Percentiles rank a stretch among this genome's conserved stretches.
Evolutionary conservation across 2,797 vertebrate species (phyloP).

Genomic region (Pseudomugil tenellus): DNA sequence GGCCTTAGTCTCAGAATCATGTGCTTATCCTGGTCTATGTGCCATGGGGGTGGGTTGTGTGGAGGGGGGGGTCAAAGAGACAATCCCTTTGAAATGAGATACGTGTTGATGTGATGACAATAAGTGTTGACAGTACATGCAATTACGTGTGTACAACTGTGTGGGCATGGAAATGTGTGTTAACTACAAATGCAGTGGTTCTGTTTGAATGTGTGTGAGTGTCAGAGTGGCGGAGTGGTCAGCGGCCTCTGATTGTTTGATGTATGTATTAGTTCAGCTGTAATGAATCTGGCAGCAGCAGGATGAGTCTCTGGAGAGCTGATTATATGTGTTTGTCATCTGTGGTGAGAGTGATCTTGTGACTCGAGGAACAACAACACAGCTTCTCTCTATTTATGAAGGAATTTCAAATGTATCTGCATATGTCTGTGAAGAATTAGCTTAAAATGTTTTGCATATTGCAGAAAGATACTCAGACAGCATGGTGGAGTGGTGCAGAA

Average conservation of each 20-base stretch:
- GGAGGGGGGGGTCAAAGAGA: constrained; percentile 62
- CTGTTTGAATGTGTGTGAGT: constrained; percentile 16
- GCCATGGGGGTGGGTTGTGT: not conserved
- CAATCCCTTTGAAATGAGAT: constrained; percentile 72
- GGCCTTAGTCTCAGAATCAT: constrained; percentile 71
- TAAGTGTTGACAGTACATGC: constrained; percentile 64
- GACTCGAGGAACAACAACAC: constrained; percentile 65
- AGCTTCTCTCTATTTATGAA: constrained; percentile 48
- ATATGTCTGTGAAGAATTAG: constrained; percentile 25
- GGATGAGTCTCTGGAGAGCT: constrained; percentile 75
- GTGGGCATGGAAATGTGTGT: constrained; percentile 42
- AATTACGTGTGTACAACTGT: constrained; percentile 54
- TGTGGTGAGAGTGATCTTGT: constrained; percentile 61
- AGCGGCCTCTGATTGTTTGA: constrained; percentile 70
- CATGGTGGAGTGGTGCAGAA: constrained; percentile 47
- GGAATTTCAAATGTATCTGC: constrained; percentile 23
- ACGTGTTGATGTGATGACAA: constrained; percentile 66
- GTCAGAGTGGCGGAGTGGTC: constrained; percentile 40
- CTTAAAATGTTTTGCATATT: constrained; percentile 53
- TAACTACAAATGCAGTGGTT: constrained; percentile 34
- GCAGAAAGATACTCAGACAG: constrained; percentile 30
- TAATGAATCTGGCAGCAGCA: constrained; percentile 70
- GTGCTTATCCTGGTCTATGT: constrained; percentile 71
- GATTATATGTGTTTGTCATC: constrained; percentile 80
- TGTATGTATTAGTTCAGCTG: constrained; percentile 71